Evolutionary conservation across 2,797 vertebrate genomes (phyloP).

Genomic region (Falco berigora): DNA sequence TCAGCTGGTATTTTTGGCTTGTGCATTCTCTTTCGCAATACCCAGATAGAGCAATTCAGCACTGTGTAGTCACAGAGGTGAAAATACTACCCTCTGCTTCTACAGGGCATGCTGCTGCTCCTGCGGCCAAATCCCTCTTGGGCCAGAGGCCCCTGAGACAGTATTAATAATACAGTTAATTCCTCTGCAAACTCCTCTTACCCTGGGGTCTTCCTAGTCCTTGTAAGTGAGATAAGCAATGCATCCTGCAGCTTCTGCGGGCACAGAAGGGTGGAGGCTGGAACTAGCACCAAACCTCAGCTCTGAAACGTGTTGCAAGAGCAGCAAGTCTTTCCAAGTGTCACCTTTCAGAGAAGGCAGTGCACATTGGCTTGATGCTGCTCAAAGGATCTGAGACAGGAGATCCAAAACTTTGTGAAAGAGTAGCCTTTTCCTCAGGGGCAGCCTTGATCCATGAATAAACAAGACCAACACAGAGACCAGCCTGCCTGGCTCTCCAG

Average conservation of each 20-base stretch:
- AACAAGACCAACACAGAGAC: neutral
- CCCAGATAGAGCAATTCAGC: neutral
- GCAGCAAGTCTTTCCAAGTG: neutral
- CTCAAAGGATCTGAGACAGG: neutral
- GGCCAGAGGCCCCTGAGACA: neutral
- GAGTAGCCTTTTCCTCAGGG: neutral
- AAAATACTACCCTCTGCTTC: neutral
- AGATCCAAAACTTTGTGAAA: neutral
- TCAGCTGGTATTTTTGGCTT: neutral
- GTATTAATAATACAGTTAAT: neutral
- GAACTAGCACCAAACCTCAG: neutral
- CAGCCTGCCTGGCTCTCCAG: neutral
- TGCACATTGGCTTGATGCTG: accelerated
- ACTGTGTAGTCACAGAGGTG: neutral
- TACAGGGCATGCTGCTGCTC: neutral
- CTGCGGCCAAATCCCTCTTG: neutral
- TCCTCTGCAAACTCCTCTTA: neutral
- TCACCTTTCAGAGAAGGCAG: neutral
- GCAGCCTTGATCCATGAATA: neutral
- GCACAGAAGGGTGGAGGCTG: neutral
- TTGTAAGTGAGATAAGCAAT: neutral
- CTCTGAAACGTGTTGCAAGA: neutral
- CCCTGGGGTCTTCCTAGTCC: neutral
- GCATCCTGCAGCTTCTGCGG: neutral
- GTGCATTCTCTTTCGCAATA: accelerated